A percentile compares a stretch with the other conserved stretches of the same genome.
These are phyloP conservation scores for Halisarca cf. caerulea DNA, from an alignment of 37 sponge, comb jelly and placozoan genomes.

Conservation along the genomic window DNA sequence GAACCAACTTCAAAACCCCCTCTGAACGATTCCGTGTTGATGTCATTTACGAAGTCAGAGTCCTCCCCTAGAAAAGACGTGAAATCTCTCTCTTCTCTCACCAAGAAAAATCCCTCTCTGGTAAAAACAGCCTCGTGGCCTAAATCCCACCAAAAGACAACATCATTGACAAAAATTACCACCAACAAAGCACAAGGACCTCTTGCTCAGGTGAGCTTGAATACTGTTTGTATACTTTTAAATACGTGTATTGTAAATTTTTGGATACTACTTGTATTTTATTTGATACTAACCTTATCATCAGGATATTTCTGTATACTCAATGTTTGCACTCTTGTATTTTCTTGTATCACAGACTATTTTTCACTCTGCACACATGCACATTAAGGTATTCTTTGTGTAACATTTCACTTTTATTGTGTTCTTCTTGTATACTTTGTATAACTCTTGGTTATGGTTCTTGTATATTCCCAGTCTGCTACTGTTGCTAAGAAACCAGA, in stretches of 20 bases:
- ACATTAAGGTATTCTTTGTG: no score
- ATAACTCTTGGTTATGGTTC: no score
- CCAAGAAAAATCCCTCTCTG: background rate
- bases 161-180: background rate
- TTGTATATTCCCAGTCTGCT: no score
- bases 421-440: no score
- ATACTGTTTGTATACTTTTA: background rate
- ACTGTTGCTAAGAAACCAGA: background rate
- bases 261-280: no score
- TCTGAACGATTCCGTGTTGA: background rate
- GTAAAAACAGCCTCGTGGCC: conserved; percentile 22
- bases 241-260: no score
- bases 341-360: no score
- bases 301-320: no score
- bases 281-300: no score
- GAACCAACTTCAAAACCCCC: background rate
- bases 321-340: no score
- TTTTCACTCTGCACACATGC: no score
- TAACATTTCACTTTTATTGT: no score
- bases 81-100: conserved; percentile 8
- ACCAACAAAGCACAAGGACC: background rate
- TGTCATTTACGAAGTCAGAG: background rate
- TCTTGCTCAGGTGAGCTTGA: background rate
- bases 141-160: background rate
- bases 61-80: background rate